These are phyloP conservation scores for Scarus forsteni DNA, from an alignment of 2,797 vertebrate species.

Conservation along the genomic window DNA sequence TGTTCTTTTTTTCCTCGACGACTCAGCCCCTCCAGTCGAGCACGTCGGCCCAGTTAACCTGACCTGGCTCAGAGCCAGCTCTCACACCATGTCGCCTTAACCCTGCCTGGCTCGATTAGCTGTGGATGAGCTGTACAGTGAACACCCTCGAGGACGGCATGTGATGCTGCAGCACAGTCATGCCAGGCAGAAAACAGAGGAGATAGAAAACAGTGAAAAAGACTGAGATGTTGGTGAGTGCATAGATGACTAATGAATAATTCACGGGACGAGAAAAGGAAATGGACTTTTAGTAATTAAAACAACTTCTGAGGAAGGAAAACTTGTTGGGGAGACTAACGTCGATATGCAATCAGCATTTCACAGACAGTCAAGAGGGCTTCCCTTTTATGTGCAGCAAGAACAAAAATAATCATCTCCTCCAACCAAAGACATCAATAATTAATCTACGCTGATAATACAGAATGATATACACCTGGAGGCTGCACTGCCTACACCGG, in stretches of 20 bases:
- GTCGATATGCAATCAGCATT: not conserved
- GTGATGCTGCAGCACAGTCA: constrained; percentile 32
- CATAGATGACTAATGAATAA: constrained; percentile 9
- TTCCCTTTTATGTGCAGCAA: too few relatives aligned
- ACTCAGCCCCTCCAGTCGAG: constrained; percentile 33
- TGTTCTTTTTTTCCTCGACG: constrained; percentile 4
- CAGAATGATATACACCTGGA: too few relatives aligned
- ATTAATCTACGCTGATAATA: too few relatives aligned
- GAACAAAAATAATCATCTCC: too few relatives aligned
- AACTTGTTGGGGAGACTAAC: not conserved
- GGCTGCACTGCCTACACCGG: too few relatives aligned
- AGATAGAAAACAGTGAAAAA: constrained; percentile 13
- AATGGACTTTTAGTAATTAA: not conserved
- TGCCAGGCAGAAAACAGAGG: constrained; percentile 22
- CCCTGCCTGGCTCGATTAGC: constrained; percentile 2
- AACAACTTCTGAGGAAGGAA: not conserved
- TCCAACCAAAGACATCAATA: too few relatives aligned
- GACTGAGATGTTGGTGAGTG: constrained; percentile 16
- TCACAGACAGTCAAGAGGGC: too few relatives aligned
- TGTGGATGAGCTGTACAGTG: constrained; percentile 14
- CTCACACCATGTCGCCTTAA: constrained; percentile 23
- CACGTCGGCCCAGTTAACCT: constrained; percentile 31
- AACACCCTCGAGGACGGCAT: constrained; percentile 14
- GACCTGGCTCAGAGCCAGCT: constrained; percentile 26
- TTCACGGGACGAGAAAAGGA: constrained; percentile 14